phyloP scores from a whole-genome alignment of 2,888 invertebrate species.

The Pilophorus perplexus region DNA sequence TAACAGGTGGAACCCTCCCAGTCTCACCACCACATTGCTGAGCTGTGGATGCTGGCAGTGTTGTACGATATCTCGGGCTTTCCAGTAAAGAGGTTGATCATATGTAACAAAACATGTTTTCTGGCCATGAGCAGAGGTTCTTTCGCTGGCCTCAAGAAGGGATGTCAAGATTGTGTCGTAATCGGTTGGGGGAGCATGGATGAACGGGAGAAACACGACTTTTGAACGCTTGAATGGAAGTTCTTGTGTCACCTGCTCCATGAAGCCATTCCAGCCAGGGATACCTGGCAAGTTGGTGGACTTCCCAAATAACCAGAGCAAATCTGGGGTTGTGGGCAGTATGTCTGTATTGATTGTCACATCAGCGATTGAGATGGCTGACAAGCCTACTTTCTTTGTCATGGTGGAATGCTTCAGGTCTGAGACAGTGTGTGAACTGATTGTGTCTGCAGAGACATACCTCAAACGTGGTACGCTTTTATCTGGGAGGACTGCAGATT shows the following conservation, averaged over 20 bases:
- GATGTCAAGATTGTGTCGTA: slow-evolving; percentile 35
- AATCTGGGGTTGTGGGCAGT: background rate
- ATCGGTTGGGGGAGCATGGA: too few relatives aligned
- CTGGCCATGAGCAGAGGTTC: background rate
- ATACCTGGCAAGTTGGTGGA: background rate
- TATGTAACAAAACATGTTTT: background rate
- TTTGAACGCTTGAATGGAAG: too few relatives aligned
- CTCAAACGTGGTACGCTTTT: background rate
- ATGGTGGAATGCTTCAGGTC: background rate
- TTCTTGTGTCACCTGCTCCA: slow-evolving; percentile 48
- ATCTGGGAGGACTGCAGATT: background rate
- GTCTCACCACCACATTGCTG: slow-evolving; percentile 46
- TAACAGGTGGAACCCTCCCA: slow-evolving; percentile 51
- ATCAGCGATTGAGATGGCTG: background rate
- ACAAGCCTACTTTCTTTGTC: background rate
- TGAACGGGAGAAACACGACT: too few relatives aligned
- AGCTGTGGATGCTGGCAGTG: slow-evolving; percentile 41
- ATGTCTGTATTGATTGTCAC: background rate
- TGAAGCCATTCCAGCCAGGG: slow-evolving; percentile 50
- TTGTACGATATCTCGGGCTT: slow-evolving; percentile 50
- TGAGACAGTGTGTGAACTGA: background rate
- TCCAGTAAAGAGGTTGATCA: slow-evolving; percentile 37
- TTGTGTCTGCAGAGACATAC: background rate
- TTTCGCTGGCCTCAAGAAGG: background rate
- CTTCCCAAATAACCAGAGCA: slow-evolving; percentile 31